phyloP scores from a whole-genome alignment of 2,797 vertebrate species.

The Brachymystax lenok region DNA sequence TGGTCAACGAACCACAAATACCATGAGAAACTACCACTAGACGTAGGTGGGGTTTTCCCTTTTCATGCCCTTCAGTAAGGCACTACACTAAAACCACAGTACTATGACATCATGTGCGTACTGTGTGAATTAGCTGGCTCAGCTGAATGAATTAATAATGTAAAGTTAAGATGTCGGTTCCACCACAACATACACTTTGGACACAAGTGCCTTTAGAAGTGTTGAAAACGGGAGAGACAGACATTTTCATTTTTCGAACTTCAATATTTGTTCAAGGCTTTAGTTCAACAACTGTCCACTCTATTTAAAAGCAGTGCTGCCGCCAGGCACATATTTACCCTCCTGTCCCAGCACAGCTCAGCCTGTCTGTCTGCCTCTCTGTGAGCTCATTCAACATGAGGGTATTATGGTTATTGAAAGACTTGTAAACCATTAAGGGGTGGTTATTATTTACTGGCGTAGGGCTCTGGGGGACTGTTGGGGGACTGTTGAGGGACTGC shows the following conservation, averaged over 20 bases:
- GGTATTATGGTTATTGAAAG: conserved; percentile 76
- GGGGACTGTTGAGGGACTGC: not conserved
- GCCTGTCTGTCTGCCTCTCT: conserved; percentile 47
- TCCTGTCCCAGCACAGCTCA: conserved; percentile 11
- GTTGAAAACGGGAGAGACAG: not conserved
- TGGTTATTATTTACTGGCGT: conserved; percentile 72
- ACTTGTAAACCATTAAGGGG: conserved; percentile 78
- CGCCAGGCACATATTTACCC: no score
- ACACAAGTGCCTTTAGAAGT: conserved; percentile 9
- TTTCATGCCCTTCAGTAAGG: no score
- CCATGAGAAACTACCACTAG: no score
- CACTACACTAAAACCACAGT: not conserved
- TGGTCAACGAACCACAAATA: no score
- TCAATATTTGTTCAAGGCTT: conserved; percentile 10
- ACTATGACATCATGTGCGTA: conserved; percentile 55
- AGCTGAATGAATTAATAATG: conserved; percentile 24
- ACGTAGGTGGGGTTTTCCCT: no score
- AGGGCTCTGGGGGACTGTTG: conserved; percentile 21
- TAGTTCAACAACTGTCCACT: not conserved
- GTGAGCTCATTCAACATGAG: conserved; percentile 71
- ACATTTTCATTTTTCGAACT: conserved; percentile 1
- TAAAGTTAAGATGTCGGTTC: conserved; percentile 16
- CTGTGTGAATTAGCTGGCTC: conserved; percentile 58
- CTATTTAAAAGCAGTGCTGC: no score
- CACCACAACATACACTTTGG: no score